Evolutionary conservation across 2,797 vertebrate species (phyloP), one percentile per base, ranked within the genome.

Genomic region (Fundulus diaphanus): DNA sequence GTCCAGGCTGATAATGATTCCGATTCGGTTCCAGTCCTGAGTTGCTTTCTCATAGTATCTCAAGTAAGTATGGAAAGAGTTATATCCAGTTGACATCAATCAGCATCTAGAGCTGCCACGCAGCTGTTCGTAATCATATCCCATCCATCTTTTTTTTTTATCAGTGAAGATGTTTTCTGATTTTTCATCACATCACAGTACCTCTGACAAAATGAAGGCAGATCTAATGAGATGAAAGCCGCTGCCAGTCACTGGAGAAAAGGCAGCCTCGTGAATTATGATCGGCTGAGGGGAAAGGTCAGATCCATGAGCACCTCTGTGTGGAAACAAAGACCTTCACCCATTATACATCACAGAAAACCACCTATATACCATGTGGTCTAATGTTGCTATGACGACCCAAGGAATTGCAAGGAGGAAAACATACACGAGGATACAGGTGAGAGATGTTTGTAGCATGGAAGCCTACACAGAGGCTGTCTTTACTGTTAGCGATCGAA

Each of bases 301-400:
- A 90, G 82, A 76, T 31, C 68, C 67, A 84, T 80, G 76, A 83
- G 79, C 87, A 85, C 71, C 69, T 79, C 71, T 73, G 12, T 61
- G 48, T 83, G 74, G 83, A 88, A 89, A 86, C 82, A 88, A 86
- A 84, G 79, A 80, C 44, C 37, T 70, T 3, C 2, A 59, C 80
- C 90, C 77, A 81, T 90, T 91, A 85, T 85, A 80, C 75, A 48
- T 84, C 74, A 85, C 61, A 31, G 73, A 84, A 89, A 83, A 81
- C 68, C 78, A 51, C 78, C 80, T 63, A 69, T 73, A 86, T 72
- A 73, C 77, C 76, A 78, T 57, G 75, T 40, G 31, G 88, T 85
- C 42, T 77, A 70, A 85, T 66, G 91, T 93, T 92, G 77, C 89
- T 80, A 93, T 92, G 91, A 90, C 88, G 73, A 92, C 90, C 18